A percentile compares a stretch with the other conserved stretches of the same genome.
Conservation (phyloP, 2,888 invertebrate species). For the Sturmia bella region DNA sequence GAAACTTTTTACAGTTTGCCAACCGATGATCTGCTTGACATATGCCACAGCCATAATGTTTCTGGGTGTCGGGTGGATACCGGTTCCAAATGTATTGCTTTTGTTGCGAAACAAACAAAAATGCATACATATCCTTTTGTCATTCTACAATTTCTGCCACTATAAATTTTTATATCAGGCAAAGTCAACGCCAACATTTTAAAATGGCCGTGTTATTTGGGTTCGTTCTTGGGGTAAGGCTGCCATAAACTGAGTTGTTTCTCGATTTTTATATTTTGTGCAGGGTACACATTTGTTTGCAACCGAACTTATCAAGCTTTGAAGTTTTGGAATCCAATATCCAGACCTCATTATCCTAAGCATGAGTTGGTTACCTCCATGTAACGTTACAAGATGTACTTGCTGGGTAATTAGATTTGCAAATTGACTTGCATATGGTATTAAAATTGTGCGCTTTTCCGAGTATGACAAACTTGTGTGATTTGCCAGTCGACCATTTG, state of each 20-base stretch:
- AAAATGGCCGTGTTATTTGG: slow-evolving; percentile 4
- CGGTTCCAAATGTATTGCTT: slow-evolving; percentile 36
- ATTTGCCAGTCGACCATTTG: slow-evolving; percentile 7
- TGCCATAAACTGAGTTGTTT: slow-evolving; percentile 22
- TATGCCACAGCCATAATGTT: too few relatives aligned
- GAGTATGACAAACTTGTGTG: slow-evolving; percentile 19
- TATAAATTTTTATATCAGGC: slow-evolving; percentile 17
- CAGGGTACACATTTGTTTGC: slow-evolving; percentile 24
- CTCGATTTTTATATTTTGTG: slow-evolving; percentile 9
- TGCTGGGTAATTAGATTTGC: neutral
- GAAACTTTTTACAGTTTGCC: slow-evolving; percentile 4
- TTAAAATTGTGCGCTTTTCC: slow-evolving; percentile 28
- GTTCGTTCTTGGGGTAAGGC: neutral
- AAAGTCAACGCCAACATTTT: slow-evolving; percentile 31
- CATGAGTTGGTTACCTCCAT: slow-evolving; percentile 9
- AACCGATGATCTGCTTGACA: too few relatives aligned
- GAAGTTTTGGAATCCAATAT: slow-evolving; percentile 13
- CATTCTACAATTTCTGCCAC: neutral
- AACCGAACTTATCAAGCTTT: slow-evolving; percentile 3
- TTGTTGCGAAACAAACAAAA: slow-evolving; percentile 50
- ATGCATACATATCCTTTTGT: slow-evolving; percentile 1
- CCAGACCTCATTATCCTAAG: neutral
- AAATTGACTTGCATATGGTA: slow-evolving; percentile 29
- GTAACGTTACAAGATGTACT: slow-evolving; percentile 24
- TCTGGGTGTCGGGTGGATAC: neutral